Evolutionary conservation across 2,797 vertebrate species (phyloP).

Genomic region (Danio choprae): DNA sequence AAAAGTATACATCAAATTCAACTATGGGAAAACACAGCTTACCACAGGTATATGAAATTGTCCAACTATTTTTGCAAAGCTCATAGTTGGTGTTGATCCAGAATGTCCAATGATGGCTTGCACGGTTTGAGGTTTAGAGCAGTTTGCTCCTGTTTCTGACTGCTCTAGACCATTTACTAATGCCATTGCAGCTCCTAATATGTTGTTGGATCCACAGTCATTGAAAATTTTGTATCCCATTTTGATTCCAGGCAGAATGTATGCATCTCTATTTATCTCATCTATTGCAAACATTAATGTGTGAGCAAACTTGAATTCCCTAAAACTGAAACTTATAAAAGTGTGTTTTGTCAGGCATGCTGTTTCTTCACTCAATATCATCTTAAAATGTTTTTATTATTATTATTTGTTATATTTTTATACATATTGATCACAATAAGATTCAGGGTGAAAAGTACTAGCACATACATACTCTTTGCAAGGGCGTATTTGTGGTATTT

Average conservation of each 20-base stretch:
- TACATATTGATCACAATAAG: not conserved
- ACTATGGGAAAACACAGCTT: slow-evolving; percentile 53
- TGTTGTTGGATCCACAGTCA: slow-evolving; percentile 77
- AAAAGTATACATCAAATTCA: not conserved
- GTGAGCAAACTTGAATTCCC: slow-evolving; percentile 81
- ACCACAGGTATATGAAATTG: slow-evolving; percentile 80
- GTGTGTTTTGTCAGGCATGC: slow-evolving; percentile 13
- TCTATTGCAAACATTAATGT: slow-evolving; percentile 79
- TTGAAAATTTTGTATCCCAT: slow-evolving; percentile 80
- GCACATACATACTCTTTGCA: slow-evolving; percentile 76
- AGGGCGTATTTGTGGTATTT: slow-evolving; percentile 68
- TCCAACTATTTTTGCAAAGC: slow-evolving; percentile 74
- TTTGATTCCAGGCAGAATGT: slow-evolving; percentile 70
- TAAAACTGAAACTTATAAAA: slow-evolving; percentile 75
- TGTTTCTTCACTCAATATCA: not conserved
- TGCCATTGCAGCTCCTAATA: slow-evolving; percentile 75
- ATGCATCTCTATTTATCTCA: slow-evolving; percentile 75
- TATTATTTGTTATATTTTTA: too few species aligned
- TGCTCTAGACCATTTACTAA: slow-evolving; percentile 69
- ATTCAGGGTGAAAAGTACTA: not conserved
- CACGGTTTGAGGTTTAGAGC: slow-evolving; percentile 67
- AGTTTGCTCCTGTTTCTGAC: slow-evolving; percentile 61
- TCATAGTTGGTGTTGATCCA: slow-evolving; percentile 79
- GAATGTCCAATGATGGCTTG: slow-evolving; percentile 81
- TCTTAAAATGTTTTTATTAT: too few species aligned